Evolutionary conservation across 2,113 vertebrate species (phyloP), one percentile per base, ranked within the genome.

Genomic region (Calyptommatus sinebrachiatus): DNA sequence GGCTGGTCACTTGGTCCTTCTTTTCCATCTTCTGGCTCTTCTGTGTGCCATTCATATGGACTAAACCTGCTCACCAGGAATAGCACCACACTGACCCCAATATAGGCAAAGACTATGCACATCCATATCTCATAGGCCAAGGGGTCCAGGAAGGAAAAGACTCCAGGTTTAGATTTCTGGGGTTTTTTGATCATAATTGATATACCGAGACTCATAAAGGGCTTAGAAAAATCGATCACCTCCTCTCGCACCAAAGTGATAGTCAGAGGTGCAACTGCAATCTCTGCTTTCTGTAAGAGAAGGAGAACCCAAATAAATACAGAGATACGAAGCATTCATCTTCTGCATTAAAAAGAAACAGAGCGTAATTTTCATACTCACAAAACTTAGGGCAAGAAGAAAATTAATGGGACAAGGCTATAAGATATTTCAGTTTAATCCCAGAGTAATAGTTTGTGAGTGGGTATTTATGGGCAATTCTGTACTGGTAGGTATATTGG

Each of bases 121-220:
- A 99, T 99, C 98, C 98, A 99, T 88, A 99, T 99, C 93, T 99
- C 98, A 82, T 99, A 99, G 41, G 98, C 98, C 94, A 99, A 94
- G 35, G 98, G 98, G 86, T 99, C 98, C 95, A 99, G 94, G 94
- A 99, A 99, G 87, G 98, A 99, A 94, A 99, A 99, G 71, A 99
- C 98, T 77, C 98, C 98, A 0, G 98, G 98, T 93, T 99, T 99
- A 78, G 98, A 99, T 94, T 99, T 99, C 92, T 99, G 98, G 31
- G 98, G 98, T 90, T 99, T 99, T 95, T 99, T 99, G 94, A 99
- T 99, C 98, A 99, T 99, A 92, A 99, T 99, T 92, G 98, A 99
- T 93, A 99, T 99, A 83, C 98, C 98, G 93, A 99, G 93, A 90
- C 97, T 99, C 98, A 99, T 99, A 93, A 99, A 99, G 88, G 98